Evolutionary conservation across 2,113 vertebrate genomes (phyloP).

Genomic region (Tauraco erythrolophus): DNA sequence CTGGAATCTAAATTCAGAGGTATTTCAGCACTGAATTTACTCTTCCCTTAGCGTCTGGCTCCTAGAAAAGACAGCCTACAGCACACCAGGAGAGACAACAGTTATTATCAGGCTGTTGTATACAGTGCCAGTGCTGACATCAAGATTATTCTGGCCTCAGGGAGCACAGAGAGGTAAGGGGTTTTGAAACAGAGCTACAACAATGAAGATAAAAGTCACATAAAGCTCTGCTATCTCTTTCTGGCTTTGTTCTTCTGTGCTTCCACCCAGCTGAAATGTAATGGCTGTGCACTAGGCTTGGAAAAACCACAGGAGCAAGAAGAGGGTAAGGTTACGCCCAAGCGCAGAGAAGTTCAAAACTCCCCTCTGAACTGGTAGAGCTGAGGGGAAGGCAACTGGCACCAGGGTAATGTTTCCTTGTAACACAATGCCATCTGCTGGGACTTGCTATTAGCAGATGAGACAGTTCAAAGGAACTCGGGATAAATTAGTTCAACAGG

Average conservation of each 20-base stretch:
- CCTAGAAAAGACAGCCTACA: background rate
- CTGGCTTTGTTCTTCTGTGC: background rate
- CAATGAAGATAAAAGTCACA: background rate
- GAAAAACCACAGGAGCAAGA: background rate
- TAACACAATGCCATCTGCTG: constrained; percentile 18
- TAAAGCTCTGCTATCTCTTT: background rate
- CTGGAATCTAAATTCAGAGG: background rate
- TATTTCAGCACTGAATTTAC: background rate
- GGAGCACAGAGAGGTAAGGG: background rate
- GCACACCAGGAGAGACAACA: background rate
- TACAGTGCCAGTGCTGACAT: background rate
- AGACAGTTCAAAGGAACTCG: background rate
- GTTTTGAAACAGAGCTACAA: background rate
- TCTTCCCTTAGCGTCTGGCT: background rate
- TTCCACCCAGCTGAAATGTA: background rate
- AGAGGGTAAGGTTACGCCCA: background rate
- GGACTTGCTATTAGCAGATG: background rate
- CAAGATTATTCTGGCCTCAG: background rate
- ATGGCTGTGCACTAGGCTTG: background rate
- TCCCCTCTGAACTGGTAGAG: background rate
- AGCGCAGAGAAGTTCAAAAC: background rate
- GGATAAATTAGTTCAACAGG: background rate
- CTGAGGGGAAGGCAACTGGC: background rate
- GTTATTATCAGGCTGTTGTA: background rate
- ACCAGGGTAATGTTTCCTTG: background rate